Evolutionary conservation across 2,113 vertebrate genomes (phyloP).

Genomic region (Uropsilus gracilis): DNA sequence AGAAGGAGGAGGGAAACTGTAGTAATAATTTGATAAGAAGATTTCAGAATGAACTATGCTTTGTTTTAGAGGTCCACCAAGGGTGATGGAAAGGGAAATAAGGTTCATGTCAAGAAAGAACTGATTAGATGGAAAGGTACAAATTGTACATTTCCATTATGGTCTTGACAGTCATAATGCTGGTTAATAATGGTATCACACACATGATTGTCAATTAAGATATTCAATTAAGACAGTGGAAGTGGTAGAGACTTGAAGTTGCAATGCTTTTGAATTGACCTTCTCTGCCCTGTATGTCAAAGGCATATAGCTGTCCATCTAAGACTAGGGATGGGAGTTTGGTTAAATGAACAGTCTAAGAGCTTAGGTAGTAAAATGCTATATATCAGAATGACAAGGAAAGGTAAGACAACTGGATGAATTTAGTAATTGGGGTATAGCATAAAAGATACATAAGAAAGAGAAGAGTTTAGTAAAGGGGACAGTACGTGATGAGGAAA

Average conservation of each 20-base stretch:
- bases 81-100: background rate
- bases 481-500: background rate
- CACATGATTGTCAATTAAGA: background rate
- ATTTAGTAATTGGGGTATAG: background rate
- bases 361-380: background rate
- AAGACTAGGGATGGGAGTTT: background rate
- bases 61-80: background rate
- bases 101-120: background rate
- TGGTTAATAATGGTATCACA: background rate
- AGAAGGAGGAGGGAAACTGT: no score
- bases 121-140: background rate
- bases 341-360: background rate
- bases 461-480: background rate
- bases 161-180: background rate
- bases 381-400: background rate
- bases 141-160: background rate
- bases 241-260: slow-evolving; percentile 24
- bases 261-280: background rate
- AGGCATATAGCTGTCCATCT: background rate
- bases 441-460: background rate
- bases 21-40: background rate
- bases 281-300: background rate
- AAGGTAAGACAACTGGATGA: background rate
- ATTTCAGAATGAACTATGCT: background rate
- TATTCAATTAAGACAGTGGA: background rate